Base-by-base conservation (phyloP, 2,888 invertebrate genomes). In the Panorpa germanica region DNA sequence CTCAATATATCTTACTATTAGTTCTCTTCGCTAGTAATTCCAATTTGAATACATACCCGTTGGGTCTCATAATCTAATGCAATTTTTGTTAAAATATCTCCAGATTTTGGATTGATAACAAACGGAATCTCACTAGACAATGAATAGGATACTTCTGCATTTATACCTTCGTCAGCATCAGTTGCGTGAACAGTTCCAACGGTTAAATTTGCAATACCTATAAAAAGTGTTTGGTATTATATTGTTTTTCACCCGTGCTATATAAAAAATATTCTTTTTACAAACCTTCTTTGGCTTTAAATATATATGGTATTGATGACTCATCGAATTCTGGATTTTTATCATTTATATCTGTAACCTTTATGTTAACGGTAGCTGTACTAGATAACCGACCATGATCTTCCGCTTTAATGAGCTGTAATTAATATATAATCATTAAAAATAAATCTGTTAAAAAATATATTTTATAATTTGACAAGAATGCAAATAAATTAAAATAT, bases 291-390 rank as follows among this genome's bases (percentile, higher is more conserved):
- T 75, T 73, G 1, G 83, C 76, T n/a, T 65, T 57, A 50, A 88
- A 88, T 22, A 66, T 57, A 43, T 88, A 88, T 0, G 82, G 80
- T 37, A 77, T 61, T 12, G 63, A 66, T 2, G 48, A 46, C 30
- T 67, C 65, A n/a, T 78, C 69, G 45, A 88, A 90, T 45, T 78
- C 80, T 0, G 88, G 88, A 49, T 85, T 86, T 44, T 86, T 83
- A 45, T 90, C 88, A 46, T 88, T 88, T 36, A 86, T 82, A 43
- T 90, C 90, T 1, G 83, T 82, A 2, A 90, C 81, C 46, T 76
- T 77, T 32, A 90, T 78, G 43, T 85, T 83, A 0, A 88, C 78
- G 0, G 80, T 82, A 0, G 82, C 76, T 2, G 77, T 81, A 41
- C 75, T 80, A 0, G 75, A 70, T 20, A 86, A 52, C 25, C 76